Evolutionary conservation across 2,888 invertebrate species (phyloP), one percentile per base, ranked within the genome.

Genomic region (Nephrocerus scutellatus): DNA sequence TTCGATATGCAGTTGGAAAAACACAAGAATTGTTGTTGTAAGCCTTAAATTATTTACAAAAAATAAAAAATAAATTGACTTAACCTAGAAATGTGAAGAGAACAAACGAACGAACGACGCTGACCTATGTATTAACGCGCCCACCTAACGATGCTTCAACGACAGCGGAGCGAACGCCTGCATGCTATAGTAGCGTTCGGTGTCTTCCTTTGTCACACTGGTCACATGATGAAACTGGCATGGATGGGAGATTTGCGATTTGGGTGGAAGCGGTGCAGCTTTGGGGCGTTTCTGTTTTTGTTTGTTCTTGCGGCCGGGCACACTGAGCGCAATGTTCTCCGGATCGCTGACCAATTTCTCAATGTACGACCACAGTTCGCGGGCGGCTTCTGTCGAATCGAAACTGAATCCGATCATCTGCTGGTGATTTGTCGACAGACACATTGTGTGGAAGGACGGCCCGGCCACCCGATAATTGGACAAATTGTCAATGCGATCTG

Each of bases 191-290:
- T 79, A 80, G 44, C 79, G 71, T 36, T 74, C 71, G 44, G 75
- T 73, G 55, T 83, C 83, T 39, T 75, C 75, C 24, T 75, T 72
- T 44, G 83, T 82, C 29, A 87, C 79, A 53, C 80, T 82, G 34
- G 84, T 86, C 47, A 88, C 79, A 63, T 88, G 87, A 53, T 84
- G 82, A 65, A 88, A 88, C 59, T 84, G 84, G 60, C 86, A 87
- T 2, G 88, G 88, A 60, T 81, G 79, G 30, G 86, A 86, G 51
- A 88, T 88, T 64, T 86, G 84, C 42, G 77, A 77, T 63, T 88
- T 88, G 32, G 80, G 78, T 14, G 86, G 85, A 43, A 82, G 66
- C 28, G 76, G 74, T 5, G 72, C 70, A 30, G 74, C 72, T 62
- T 79, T 77, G 5, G 65, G 68, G 8, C 70, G 60, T 49, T 74